A percentile compares a stretch with the other conserved stretches of the same genome.
Conservation (phyloP, 1,140 invertebrate genomes). For the Anastrepha obliqua region DNA sequence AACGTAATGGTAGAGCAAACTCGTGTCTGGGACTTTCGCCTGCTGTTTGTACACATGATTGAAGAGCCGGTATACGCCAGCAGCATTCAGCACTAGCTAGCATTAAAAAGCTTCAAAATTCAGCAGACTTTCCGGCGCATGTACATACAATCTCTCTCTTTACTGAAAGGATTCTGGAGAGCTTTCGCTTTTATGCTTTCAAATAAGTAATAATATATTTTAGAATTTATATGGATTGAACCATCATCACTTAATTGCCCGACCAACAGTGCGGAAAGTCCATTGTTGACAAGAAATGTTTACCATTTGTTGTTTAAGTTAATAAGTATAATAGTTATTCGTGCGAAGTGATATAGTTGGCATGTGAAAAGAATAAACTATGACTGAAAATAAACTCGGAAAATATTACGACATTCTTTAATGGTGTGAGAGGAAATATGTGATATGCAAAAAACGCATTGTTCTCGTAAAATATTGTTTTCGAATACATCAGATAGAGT, state of each 20-base stretch:
- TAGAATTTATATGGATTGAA: not conserved
- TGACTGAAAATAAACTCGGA: no score
- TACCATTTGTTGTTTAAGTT: no score
- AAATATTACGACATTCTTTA: no score
- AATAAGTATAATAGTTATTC: no score
- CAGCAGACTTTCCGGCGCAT: constrained; percentile 24
- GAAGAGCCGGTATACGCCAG: not conserved
- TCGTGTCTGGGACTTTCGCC: not conserved
- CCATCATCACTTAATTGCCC: not conserved
- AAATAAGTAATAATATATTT: not conserved
- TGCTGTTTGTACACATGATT: constrained; percentile 4
- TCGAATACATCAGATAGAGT: no score
- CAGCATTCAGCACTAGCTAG: not conserved
- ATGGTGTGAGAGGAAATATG: no score
- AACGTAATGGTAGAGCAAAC: not conserved
- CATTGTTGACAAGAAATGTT: not conserved
- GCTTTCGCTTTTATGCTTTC: not conserved
- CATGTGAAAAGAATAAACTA: no score
- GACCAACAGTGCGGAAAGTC: not conserved
- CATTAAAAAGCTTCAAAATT: not conserved
- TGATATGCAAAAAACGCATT: no score
- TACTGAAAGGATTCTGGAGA: not conserved
- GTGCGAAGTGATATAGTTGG: no score
- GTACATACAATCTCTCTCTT: not conserved
- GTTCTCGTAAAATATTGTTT: no score